These are phyloP conservation scores for Brachionus rubens DNA, from an alignment of 1,140 invertebrate species.

Conservation along the genomic window DNA sequence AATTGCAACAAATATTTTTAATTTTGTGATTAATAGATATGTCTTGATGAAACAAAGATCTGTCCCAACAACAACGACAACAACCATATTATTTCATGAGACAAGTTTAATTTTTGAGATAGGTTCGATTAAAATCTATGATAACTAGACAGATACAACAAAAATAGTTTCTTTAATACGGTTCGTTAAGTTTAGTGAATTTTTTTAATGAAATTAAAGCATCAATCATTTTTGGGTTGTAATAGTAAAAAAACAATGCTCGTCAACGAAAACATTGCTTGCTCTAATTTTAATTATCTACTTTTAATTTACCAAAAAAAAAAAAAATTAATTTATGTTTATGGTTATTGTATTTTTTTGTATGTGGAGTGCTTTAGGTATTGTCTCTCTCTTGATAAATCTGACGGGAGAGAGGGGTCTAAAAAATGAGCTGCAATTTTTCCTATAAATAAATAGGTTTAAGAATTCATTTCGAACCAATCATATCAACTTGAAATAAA, in stretches of 20 bases:
- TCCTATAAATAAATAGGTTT: conserved; percentile 11
- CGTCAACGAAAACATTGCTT: no score
- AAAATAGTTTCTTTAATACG: not conserved
- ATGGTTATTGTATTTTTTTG: not conserved
- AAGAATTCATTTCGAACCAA: not conserved
- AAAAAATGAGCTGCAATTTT: not conserved
- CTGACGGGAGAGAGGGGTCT: not conserved
- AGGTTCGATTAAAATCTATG: no score
- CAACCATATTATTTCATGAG: no score
- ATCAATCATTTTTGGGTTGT: not conserved
- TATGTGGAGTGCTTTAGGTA: not conserved
- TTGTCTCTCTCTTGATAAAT: not conserved
- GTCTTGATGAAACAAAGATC: no score
- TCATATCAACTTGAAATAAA: not conserved
- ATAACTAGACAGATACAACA: no score
- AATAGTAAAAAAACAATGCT: not conserved
- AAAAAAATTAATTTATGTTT: not conserved
- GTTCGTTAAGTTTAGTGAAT: not conserved
- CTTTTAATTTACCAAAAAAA: conserved; percentile 5
- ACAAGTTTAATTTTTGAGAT: no score
- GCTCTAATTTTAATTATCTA: no score
- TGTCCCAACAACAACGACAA: no score
- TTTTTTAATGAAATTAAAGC: conserved; percentile 30
- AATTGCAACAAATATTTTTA: no score
- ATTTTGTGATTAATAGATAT: no score